Conservation (phyloP, 1,140 invertebrate species). For the Solenopsis invicta region DNA sequence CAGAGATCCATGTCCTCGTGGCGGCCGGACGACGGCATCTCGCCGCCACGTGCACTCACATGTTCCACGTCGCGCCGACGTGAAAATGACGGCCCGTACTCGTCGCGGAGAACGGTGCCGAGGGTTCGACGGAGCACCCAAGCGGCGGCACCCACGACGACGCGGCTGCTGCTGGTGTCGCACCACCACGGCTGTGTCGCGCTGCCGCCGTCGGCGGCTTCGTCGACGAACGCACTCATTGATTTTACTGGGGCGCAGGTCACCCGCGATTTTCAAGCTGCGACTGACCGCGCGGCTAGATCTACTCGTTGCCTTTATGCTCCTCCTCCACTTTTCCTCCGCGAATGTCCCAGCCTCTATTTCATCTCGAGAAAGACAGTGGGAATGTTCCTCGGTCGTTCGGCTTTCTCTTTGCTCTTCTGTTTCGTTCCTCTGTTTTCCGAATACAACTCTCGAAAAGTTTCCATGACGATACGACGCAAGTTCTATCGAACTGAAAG, state of each 20-base stretch:
- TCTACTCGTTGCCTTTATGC: neutral
- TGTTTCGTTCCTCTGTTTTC: neutral
- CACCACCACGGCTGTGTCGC: constrained; percentile 59
- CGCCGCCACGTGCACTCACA: constrained; percentile 76
- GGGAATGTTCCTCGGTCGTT: neutral
- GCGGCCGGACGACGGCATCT: constrained; percentile 81
- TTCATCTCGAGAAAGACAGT: neutral
- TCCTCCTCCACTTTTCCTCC: constrained; percentile 14
- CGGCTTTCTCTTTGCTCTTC: neutral
- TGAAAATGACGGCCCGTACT: constrained; percentile 39
- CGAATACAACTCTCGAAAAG: too few relatives aligned
- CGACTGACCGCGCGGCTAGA: neutral
- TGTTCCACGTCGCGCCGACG: constrained; percentile 66
- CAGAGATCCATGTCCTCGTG: constrained; percentile 85
- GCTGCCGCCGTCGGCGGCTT: constrained; percentile 62
- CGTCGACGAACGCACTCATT: constrained; percentile 77
- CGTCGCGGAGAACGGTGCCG: neutral
- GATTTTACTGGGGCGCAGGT: constrained; percentile 83
- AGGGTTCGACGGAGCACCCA: constrained; percentile 11
- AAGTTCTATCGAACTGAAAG: too few relatives aligned
- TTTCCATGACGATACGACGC: too few relatives aligned
- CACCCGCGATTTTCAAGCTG: constrained; percentile 77
- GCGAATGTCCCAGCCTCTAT: neutral
- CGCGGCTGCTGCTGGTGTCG: constrained; percentile 59
- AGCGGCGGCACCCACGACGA: too few relatives aligned